Base-by-base conservation (phyloP, 2,797 vertebrate genomes). In the Parambassis ranga region DNA sequence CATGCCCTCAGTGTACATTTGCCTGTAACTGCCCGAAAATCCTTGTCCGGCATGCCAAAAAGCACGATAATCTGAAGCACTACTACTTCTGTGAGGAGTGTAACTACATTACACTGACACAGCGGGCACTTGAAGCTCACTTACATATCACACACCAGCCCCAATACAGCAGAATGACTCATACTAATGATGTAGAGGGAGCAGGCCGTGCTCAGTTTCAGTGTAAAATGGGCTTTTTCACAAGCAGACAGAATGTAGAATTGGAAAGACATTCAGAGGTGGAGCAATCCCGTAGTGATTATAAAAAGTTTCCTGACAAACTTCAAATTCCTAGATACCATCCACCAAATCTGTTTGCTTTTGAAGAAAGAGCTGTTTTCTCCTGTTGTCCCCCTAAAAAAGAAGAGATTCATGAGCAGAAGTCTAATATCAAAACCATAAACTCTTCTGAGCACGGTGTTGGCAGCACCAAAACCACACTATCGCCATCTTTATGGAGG, bases 31-130 rank as follows among this genome's bases (percentile, higher is more conserved):
- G 93, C 84, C 93, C 93, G 56, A 94, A 96, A 91, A 93, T 94
- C 0, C 95, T 95, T 70, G 93, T 95, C 84, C 94, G 94, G 68
- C 93, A 92, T 48, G 93, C 92, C 75, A 94, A 94, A 88, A 94
- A 92, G 10, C 93, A 92, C 22, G 92, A 95, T 75, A 95, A 94
- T 87, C 93, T 95, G 75, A 95, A 94, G 83, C 90, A 92, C 72
- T 94, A 94, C 42, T 94, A 94, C 65, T 93, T 93, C 77, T 95
- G 94, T 70, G 93, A 95, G 60, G 92, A 95, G 67, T 95, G 92
- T 80, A 93, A 94, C 90, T 94, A 93, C 71, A 93, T 94, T 85
- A 91, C 94, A 31, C 90, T 92, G 71, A 94, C 92, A n/a, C 91
- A 93, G 87, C 92, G 88, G 66, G 93, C 94, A 75, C 82, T 94